Evolutionary conservation across 2,113 vertebrate genomes (phyloP).

Genomic region (Monopterus albus): DNA sequence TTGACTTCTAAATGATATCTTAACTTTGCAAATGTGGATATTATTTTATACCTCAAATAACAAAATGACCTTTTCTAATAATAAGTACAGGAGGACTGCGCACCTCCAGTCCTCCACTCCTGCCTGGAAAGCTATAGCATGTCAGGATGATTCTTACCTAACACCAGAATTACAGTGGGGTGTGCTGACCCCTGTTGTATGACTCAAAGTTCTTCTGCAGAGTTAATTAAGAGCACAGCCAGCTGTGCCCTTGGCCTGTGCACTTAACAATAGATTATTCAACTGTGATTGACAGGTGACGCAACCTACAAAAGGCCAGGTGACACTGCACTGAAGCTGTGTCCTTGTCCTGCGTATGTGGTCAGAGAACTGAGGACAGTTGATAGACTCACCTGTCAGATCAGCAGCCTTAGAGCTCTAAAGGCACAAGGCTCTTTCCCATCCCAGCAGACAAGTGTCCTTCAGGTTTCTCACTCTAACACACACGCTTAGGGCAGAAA

Average conservation of each 20-base stretch:
- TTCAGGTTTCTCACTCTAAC: constrained; percentile 31
- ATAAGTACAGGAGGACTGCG: neutral
- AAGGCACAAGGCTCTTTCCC: constrained; percentile 43
- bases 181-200: constrained; percentile 41
- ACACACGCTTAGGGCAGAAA: neutral
- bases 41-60: constrained; percentile 3
- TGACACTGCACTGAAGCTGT: constrained; percentile 40
- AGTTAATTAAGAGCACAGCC: constrained; percentile 57
- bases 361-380: constrained; percentile 34
- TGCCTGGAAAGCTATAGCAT: constrained; percentile 18
- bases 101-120: neutral
- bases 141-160: constrained; percentile 31
- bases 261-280: constrained; percentile 53
- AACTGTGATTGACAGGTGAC: constrained; percentile 67
- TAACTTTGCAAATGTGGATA: too few relatives aligned
- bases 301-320: constrained; percentile 43
- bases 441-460: constrained; percentile 39
- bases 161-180: constrained; percentile 24
- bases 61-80: constrained; percentile 35
- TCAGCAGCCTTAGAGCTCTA: constrained; percentile 34
- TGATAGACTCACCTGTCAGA: constrained; percentile 59
- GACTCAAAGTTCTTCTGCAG: constrained; percentile 54
- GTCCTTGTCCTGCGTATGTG: constrained; percentile 58
- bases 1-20: too few relatives aligned
- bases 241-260: constrained; percentile 39